Conservation (phyloP, 2,888 invertebrate species). For the Patella caerulea region DNA sequence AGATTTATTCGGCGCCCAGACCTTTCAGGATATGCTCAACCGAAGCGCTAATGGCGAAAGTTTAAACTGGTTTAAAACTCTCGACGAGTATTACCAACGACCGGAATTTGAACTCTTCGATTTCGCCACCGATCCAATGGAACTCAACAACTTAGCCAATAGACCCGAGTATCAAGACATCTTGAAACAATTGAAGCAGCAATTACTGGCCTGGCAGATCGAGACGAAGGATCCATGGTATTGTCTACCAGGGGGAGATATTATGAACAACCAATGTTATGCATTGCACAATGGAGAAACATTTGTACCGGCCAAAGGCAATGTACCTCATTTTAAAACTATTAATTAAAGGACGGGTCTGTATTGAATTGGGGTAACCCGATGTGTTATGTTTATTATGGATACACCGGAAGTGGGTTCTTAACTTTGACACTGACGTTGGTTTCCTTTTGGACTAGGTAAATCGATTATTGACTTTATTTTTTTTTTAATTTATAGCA, state of each 20-base stretch:
- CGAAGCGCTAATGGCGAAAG: conserved; percentile 77
- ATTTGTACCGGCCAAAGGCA: not conserved
- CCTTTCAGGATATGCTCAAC: conserved; percentile 89
- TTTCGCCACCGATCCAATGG: conserved; percentile 82
- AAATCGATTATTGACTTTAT: too few relatives aligned
- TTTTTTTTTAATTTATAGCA: too few relatives aligned
- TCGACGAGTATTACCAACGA: conserved; percentile 83
- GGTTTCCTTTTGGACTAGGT: too few relatives aligned
- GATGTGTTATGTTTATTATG: too few relatives aligned
- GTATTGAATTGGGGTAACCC: too few relatives aligned
- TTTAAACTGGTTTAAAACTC: conserved; percentile 85
- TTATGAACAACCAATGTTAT: conserved; percentile 69
- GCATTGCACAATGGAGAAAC: conserved; percentile 26
- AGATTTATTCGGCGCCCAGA: conserved; percentile 88
- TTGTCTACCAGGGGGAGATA: conserved; percentile 85
- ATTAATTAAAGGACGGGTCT: too few relatives aligned
- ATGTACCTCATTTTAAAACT: too few relatives aligned
- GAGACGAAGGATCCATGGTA: conserved; percentile 88
- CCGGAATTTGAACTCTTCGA: conserved; percentile 92
- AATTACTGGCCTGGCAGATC: conserved; percentile 82
- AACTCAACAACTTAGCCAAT: conserved; percentile 80
- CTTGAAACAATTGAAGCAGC: conserved; percentile 74
- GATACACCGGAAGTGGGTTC: too few relatives aligned
- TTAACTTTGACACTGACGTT: too few relatives aligned
- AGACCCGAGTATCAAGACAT: conserved; percentile 69